Evolutionary conservation across 2,888 invertebrate genomes (phyloP), one percentile per base, ranked within the genome.

Genomic region (Temnothorax ravouxi): DNA sequence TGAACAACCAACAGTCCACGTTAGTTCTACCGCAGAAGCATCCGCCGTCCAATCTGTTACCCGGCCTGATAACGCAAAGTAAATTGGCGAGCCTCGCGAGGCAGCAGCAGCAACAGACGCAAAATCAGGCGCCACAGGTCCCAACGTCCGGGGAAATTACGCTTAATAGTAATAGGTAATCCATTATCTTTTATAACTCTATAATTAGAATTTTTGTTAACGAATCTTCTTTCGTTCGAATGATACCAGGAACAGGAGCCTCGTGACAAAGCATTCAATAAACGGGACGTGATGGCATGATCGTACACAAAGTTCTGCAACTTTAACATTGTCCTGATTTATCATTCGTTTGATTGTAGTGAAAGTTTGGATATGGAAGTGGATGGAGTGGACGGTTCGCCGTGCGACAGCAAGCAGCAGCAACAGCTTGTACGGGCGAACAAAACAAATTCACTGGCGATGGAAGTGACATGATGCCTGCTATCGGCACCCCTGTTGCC

Each of bases 401-500:
- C 93, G 54, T 94, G 94, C 88, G 95, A 95, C 90, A 94, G 94
- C 90, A 95, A 93, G 86, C 93, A 92, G 86, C 93, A 94, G 86
- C 94, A 95, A 85, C 95, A 93, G 85, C 93, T 96, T 90, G 95
- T 96, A 89, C 95, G 95, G 91, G 95, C 96, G 93, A 96, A 95
- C 91, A 95, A 95, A 94, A 95, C 96, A 87, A 94, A 94, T 92
- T 94, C 94, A 92, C 94, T 96, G 88, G 96, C 96, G 90, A 96
- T 96, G 96, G 96, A 96, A 95, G 96, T 96, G 95, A 96, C 96
- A 95, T 96, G 96, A 96, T 96, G 96, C 94, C 94, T 94, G 93
- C 94, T 94, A 87, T 93, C 88, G 90, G 93, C 93, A 93, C 93
- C 94, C 94, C 94, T 92, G 92, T 92, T 93, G 91, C 91, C 92